These are phyloP conservation scores for Galaxea fascicularis DNA, from an alignment of 92 coral and sea anemone genomes.

Conservation along the genomic window DNA sequence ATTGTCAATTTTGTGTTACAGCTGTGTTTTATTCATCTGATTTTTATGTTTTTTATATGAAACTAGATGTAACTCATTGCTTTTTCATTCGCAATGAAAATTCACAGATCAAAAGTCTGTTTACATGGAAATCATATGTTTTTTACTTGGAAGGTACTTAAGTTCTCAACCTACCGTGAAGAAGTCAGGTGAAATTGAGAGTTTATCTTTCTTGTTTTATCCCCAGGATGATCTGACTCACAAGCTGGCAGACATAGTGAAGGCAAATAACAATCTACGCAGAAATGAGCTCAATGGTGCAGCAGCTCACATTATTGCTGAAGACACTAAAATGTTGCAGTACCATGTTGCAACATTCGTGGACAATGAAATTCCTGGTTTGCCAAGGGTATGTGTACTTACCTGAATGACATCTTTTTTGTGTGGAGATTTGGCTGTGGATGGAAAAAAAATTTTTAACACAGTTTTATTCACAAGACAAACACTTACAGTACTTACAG, in stretches of 20 bases:
- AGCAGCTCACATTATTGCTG: constrained; percentile 99
- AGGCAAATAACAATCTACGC: constrained; percentile 92
- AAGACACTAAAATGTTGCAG: constrained; percentile 96
- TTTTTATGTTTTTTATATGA: not conserved
- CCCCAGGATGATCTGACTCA: constrained; percentile 97
- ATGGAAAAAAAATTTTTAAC: too few species aligned
- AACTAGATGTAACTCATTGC: not conserved
- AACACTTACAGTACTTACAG: too few species aligned
- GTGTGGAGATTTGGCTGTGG: too few species aligned
- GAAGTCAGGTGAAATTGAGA: not conserved
- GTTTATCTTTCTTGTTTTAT: not conserved
- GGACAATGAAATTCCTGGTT: constrained; percentile 99
- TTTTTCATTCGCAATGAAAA: too few species aligned
- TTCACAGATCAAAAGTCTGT: too few species aligned
- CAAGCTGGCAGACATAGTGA: constrained; percentile 95
- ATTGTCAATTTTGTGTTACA: too few species aligned
- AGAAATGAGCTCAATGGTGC: constrained; percentile 99
- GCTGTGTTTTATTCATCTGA: not conserved
- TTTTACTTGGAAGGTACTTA: not conserved
- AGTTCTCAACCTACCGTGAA: not conserved
- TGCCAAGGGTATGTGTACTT: constrained; percentile 81
- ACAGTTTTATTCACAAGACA: too few species aligned
- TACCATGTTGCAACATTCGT: constrained; percentile 96
- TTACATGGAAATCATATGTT: too few species aligned
- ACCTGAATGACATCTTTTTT: too few species aligned